These are phyloP conservation scores for Capreolus pygargus DNA, from an alignment of 2,113 vertebrate species.

Conservation along the genomic window DNA sequence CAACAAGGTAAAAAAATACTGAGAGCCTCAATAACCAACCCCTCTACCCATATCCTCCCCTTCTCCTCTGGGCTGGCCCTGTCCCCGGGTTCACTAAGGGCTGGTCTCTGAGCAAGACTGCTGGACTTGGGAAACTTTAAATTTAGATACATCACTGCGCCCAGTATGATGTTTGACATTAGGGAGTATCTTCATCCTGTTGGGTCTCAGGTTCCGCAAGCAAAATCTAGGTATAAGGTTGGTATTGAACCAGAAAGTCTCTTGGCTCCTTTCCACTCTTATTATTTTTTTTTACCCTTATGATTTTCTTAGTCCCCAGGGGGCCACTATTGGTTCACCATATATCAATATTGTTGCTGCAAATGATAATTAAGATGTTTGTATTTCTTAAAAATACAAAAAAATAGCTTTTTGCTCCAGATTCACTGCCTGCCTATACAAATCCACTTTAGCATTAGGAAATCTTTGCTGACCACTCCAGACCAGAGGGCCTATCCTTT, in stretches of 20 bases:
- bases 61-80: not conserved
- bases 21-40: fast-evolving
- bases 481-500: not conserved
- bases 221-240: not conserved
- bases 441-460: not conserved
- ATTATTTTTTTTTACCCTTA: not conserved
- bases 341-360: not conserved
- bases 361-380: not conserved
- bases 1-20: not conserved
- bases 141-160: not conserved
- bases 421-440: not conserved
- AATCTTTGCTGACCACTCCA: not conserved
- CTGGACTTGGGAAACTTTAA: not conserved
- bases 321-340: not conserved
- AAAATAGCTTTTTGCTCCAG: not conserved
- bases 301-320: not conserved
- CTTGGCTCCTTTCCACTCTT: not conserved
- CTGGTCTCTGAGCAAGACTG: not conserved
- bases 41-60: not conserved
- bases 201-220: not conserved
- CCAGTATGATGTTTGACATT: not conserved
- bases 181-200: not conserved
- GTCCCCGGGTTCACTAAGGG: not conserved
- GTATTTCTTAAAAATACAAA: not conserved
- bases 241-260: not conserved